Conservation (phyloP, 2,888 invertebrate genomes). For the Piscicola geometra region DNA sequence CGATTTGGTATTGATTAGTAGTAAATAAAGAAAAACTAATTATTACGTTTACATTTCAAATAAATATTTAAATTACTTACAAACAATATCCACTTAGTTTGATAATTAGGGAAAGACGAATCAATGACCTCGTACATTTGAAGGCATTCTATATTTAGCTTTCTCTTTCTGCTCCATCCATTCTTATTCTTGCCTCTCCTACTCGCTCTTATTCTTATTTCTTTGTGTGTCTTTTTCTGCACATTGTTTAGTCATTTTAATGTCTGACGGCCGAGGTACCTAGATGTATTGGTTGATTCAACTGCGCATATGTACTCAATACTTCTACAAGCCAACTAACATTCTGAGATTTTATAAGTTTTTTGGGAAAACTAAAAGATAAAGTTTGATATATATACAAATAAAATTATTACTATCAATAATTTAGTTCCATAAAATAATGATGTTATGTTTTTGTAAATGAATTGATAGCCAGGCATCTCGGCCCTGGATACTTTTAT, state of each 20-base stretch:
- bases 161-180: background rate
- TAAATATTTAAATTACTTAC: no score
- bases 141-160: background rate
- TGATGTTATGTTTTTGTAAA: background rate
- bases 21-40: no score
- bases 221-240: background rate
- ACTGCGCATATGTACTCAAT: conserved; percentile 5
- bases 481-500: conserved; percentile 1
- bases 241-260: background rate
- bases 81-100: no score
- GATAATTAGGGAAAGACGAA: no score
- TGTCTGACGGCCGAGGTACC: conserved; percentile 16
- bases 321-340: background rate
- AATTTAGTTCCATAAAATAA: background rate
- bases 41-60: no score
- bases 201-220: background rate
- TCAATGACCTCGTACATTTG: no score
- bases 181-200: background rate
- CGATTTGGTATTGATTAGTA: no score
- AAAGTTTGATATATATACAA: no score
- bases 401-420: no score
- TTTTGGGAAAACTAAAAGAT: background rate
- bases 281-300: background rate
- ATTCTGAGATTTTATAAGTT: background rate
- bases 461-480: background rate